Conservation (phyloP, 2,888 invertebrate genomes). For the Neuroscelio doddi region DNA sequence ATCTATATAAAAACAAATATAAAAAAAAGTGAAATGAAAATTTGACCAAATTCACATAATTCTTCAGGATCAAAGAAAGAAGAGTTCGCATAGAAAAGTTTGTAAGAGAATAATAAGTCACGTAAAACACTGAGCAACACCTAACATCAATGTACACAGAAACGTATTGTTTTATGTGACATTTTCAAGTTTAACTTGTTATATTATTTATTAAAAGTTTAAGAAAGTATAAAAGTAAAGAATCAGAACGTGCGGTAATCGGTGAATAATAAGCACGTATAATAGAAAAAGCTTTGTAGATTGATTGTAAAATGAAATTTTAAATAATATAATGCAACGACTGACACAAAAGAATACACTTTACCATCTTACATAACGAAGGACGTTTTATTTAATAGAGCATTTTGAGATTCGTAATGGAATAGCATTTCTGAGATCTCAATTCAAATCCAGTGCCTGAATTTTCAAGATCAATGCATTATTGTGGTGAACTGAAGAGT, state of each 20-base stretch:
- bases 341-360: conserved; percentile 29
- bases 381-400: conserved; percentile 7
- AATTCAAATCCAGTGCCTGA: too few relatives aligned
- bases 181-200: conserved; percentile 4
- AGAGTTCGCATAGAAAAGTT: conserved; percentile 34
- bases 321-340: too few relatives aligned
- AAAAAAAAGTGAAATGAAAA: background rate
- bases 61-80: conserved; percentile 29
- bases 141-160: conserved; percentile 45
- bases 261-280: conserved; percentile 22
- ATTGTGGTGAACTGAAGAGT: conserved; percentile 18
- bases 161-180: conserved; percentile 36
- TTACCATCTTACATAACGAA: conserved; percentile 26
- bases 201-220: conserved; percentile 13
- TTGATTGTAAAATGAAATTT: too few relatives aligned
- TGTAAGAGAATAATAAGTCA: conserved; percentile 21
- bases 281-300: conserved; percentile 29
- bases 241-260: conserved; percentile 26
- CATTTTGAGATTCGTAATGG: background rate
- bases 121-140: conserved; percentile 50
- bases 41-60: conserved; percentile 16
- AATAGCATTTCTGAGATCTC: too few relatives aligned
- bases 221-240: conserved; percentile 12
- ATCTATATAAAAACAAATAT: background rate
- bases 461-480: too few relatives aligned